phyloP scores from a whole-genome alignment of 2,888 invertebrate genomes.

The Orthonevra nobilis region DNA sequence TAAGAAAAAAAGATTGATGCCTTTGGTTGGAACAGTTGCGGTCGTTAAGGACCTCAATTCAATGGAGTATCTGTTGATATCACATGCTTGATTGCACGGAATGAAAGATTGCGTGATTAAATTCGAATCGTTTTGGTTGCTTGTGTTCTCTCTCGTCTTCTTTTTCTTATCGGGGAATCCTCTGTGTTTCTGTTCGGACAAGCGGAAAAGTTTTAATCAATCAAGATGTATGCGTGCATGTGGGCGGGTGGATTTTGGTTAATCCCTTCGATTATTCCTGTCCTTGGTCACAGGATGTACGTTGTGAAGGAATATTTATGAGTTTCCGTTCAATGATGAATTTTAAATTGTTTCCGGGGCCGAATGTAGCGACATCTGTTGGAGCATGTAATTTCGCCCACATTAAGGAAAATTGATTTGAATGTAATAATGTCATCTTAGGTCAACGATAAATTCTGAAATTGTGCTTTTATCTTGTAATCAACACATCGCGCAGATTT shows the following conservation, averaged over 20 bases:
- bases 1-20: not conserved
- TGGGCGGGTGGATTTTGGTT: constrained; percentile 13
- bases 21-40: constrained; percentile 4
- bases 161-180: constrained; percentile 8
- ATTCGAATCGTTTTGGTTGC: constrained; percentile 26
- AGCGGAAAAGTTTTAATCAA: constrained; percentile 63
- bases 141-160: not conserved
- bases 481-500: no score
- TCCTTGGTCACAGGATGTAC: no score
- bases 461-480: no score
- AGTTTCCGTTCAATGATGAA: no score
- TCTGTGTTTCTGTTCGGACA: constrained; percentile 47
- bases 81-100: constrained; percentile 52
- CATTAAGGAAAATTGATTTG: no score
- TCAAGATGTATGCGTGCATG: constrained; percentile 51
- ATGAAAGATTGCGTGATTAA: constrained; percentile 64
- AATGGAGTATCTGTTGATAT: constrained; percentile 56
- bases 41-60: constrained; percentile 45
- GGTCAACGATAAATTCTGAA: no score
- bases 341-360: no score
- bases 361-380: no score
- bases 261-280: constrained; percentile 15
- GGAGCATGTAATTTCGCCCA: no score
- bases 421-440: no score
- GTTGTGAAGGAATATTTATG: constrained; percentile 8